phyloP scores from a whole-genome alignment of 2,113 vertebrate genomes.

The Ceyx melanurus region DNA sequence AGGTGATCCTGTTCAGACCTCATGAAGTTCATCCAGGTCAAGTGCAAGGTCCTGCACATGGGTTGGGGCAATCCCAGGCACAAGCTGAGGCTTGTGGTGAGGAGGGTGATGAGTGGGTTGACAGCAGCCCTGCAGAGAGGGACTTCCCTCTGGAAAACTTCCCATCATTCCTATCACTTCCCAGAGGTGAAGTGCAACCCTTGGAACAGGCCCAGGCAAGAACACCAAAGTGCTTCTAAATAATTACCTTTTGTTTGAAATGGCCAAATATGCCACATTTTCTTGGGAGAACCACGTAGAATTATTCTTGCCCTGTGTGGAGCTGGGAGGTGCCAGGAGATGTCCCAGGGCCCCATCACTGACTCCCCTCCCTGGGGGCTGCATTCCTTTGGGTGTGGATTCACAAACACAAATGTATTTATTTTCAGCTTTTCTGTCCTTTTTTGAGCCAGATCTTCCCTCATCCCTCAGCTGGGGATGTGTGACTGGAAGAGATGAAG shows the following conservation, averaged over 20 bases:
- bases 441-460: not conserved
- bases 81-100: not conserved
- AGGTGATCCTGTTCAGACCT: not conserved
- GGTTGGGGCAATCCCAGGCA: not conserved
- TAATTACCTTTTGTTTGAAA: not conserved
- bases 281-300: not conserved
- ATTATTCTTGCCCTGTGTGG: not conserved
- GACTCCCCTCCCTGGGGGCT: not conserved
- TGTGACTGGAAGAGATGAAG: not conserved
- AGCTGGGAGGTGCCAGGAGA: not conserved
- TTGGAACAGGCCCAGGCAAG: slow-evolving; percentile 17
- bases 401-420: not conserved
- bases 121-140: not conserved
- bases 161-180: not conserved
- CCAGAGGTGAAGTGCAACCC: slow-evolving; percentile 14
- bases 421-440: not conserved
- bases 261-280: not conserved
- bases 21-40: not conserved
- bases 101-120: too few species aligned
- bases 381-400: not conserved
- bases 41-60: not conserved
- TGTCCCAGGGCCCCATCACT: not conserved
- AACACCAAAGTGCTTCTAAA: not conserved
- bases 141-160: slow-evolving; percentile 6
- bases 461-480: not conserved